Percentiles rank a stretch among this genome's conserved stretches.
These are phyloP conservation scores for Artemisiospiza belli DNA, from an alignment of 2,113 vertebrate genomes.

Conservation along the genomic window DNA sequence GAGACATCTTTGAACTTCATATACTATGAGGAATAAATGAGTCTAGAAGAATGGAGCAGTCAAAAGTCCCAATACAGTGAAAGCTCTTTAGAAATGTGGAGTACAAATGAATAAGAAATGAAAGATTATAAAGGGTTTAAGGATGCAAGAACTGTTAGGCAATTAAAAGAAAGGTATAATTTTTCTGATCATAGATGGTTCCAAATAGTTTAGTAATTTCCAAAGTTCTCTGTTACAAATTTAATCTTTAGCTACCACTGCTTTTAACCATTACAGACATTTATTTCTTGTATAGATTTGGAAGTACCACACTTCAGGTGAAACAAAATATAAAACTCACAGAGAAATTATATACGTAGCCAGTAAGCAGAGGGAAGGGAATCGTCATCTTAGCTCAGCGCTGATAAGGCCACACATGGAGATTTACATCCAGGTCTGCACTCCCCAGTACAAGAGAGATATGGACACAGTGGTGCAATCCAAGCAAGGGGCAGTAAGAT, in stretches of 20 bases:
- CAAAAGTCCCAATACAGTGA: neutral
- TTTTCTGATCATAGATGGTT: neutral
- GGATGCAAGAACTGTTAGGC: neutral
- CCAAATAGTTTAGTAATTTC: neutral
- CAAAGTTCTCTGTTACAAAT: neutral
- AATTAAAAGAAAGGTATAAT: neutral
- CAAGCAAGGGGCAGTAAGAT: neutral
- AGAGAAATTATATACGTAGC: neutral
- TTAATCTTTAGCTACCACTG: neutral
- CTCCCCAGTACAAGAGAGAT: neutral
- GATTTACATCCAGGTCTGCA: neutral
- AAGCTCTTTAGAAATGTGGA: neutral
- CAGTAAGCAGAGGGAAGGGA: neutral
- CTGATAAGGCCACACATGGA: neutral
- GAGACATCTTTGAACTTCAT: neutral
- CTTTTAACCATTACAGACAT: neutral
- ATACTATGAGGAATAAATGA: neutral
- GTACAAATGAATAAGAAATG: neutral
- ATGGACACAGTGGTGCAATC: neutral
- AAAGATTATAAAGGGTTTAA: neutral
- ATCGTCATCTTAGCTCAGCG: neutral
- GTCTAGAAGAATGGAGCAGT: neutral
- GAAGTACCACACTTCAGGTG: neutral
- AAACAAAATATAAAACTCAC: neutral
- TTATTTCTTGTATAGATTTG: neutral